Percentiles rank a stretch among this genome's conserved stretches.
These are phyloP conservation scores for Perca fluviatilis DNA, from an alignment of 2,113 vertebrate species.

Conservation along the genomic window DNA sequence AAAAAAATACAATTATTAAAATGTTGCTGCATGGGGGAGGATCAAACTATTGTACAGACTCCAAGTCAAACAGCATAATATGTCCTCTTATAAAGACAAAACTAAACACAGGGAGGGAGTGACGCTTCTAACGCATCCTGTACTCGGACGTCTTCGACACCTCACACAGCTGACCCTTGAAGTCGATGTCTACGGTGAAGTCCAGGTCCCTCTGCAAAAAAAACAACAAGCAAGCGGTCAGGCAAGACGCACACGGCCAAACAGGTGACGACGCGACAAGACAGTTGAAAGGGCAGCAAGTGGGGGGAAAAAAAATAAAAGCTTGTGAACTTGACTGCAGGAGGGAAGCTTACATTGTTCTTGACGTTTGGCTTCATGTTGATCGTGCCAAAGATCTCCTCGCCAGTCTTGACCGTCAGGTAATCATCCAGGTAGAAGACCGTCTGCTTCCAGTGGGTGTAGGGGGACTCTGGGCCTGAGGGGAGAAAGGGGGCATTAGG, in stretches of 20 bases:
- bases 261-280: neutral
- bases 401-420: slow-evolving; percentile 94
- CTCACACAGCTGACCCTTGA: slow-evolving; percentile 95
- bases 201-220: slow-evolving; percentile 92
- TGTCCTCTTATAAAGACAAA: slow-evolving; percentile 60
- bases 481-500: neutral
- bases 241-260: neutral
- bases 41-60: slow-evolving; percentile 48
- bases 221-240: slow-evolving; percentile 3
- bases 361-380: slow-evolving; percentile 95
- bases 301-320: too few relatives aligned
- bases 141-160: slow-evolving; percentile 93
- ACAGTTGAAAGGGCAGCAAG: neutral
- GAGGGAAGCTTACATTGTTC: slow-evolving; percentile 87
- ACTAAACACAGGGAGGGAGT: slow-evolving; percentile 19
- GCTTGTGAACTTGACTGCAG: neutral
- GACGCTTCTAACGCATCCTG: slow-evolving; percentile 88
- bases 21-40: slow-evolving; percentile 62
- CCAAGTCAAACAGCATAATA: slow-evolving; percentile 47
- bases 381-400: slow-evolving; percentile 95
- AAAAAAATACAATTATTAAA: slow-evolving; percentile 69
- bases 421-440: slow-evolving; percentile 97
- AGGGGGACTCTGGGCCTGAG: slow-evolving; percentile 92
- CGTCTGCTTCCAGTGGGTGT: slow-evolving; percentile 97
- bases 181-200: slow-evolving; percentile 94